These are phyloP conservation scores for Aspidiotus destructor DNA, from an alignment of 2,888 invertebrate genomes.

Conservation along the genomic window DNA sequence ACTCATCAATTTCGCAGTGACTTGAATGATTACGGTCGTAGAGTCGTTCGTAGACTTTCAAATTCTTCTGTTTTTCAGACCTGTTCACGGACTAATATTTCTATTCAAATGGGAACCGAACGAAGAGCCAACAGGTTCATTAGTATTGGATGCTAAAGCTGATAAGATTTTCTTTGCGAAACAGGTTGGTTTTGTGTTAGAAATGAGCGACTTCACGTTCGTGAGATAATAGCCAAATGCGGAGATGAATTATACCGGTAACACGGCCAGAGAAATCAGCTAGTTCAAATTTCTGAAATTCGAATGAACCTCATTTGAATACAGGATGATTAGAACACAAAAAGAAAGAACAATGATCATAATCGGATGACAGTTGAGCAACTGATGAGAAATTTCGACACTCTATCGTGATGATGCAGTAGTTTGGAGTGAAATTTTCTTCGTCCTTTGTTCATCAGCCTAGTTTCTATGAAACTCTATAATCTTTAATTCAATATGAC, in stretches of 20 bases:
- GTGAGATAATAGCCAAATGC: not conserved
- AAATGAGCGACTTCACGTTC: not conserved
- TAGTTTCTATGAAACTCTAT: too few species aligned
- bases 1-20: not conserved
- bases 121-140: conserved; percentile 64
- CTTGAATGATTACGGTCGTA: not conserved
- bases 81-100: conserved; percentile 96
- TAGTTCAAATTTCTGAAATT: too few species aligned
- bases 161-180: conserved; percentile 96
- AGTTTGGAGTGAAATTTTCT: too few species aligned
- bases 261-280: too few species aligned
- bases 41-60: not conserved
- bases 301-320: too few species aligned
- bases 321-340: too few species aligned
- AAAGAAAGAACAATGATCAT: too few species aligned
- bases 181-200: conserved; percentile 55
- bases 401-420: too few species aligned
- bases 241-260: not conserved
- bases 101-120: conserved; percentile 88
- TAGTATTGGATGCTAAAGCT: conserved; percentile 68
- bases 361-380: too few species aligned
- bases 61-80: conserved; percentile 50
- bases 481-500: too few species aligned
- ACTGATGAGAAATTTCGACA: too few species aligned
- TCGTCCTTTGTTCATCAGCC: too few species aligned